phyloP scores from a whole-genome alignment of 2,797 vertebrate species.

The Esox lucius region DNA sequence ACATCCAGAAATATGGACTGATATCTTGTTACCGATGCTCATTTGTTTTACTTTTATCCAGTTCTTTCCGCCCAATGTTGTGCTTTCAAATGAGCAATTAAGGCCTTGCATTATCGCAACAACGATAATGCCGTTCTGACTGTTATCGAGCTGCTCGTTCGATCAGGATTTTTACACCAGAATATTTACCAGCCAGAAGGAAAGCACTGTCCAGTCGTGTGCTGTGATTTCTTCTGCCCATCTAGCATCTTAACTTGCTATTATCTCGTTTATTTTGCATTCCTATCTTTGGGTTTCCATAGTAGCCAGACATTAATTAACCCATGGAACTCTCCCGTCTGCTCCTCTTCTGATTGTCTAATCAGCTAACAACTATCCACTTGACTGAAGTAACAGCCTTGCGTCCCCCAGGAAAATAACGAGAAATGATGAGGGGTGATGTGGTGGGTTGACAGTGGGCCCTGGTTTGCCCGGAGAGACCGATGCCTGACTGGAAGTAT shows the following conservation, averaged over 20 bases:
- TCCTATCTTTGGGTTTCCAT: not conserved
- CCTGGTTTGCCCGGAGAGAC: not conserved
- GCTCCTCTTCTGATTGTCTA: not conserved
- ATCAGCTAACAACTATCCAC: not conserved
- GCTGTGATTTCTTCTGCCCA: too few species aligned
- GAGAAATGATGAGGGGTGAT: not conserved
- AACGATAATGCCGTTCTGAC: too few species aligned
- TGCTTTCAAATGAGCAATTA: too few species aligned
- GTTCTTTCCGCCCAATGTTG: too few species aligned
- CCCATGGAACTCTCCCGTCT: not conserved
- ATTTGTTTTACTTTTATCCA: too few species aligned
- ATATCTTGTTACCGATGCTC: too few species aligned
- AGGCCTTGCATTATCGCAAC: too few species aligned
- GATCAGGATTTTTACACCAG: not conserved
- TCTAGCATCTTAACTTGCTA: not conserved
- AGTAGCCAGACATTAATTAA: slow-evolving; percentile 2
- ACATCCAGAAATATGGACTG: not conserved
- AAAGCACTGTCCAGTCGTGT: too few species aligned
- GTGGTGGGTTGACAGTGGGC: not conserved
- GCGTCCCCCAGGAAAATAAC: too few species aligned
- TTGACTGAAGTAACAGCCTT: too few species aligned
- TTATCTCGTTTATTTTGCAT: not conserved
- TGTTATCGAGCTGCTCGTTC: too few species aligned
- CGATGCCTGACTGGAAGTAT: slow-evolving; percentile 32
- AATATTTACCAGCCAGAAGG: not conserved